A percentile compares a stretch with the other conserved stretches of the same genome.
phyloP scores from a whole-genome alignment of 2,797 vertebrate species.

The Uromys caudimaculatus region DNA sequence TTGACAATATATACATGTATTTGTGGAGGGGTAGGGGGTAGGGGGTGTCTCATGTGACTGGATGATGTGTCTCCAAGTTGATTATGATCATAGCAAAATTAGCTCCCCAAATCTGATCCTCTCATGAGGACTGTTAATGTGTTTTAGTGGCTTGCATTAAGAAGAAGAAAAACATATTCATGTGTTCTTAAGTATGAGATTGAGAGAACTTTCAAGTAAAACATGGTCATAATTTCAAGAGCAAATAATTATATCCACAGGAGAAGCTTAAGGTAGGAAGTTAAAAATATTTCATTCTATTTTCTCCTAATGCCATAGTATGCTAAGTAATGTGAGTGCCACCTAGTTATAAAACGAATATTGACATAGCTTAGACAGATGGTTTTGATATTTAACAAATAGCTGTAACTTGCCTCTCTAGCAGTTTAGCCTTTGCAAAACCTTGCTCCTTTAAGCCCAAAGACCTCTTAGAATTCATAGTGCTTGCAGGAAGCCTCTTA shows the following conservation, averaged over 20 bases:
- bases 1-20: neutral
- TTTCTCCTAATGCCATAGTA: neutral
- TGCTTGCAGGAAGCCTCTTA: neutral
- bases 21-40: neutral
- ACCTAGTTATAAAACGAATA: slow-evolving; percentile 17
- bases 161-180: neutral
- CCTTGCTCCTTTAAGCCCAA: neutral
- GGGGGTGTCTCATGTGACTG: neutral
- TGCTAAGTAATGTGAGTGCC: neutral
- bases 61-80: neutral
- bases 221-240: neutral
- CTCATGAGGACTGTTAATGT: neutral
- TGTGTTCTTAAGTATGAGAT: neutral
- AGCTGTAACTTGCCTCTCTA: neutral
- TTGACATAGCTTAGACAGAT: neutral
- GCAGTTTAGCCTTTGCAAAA: slow-evolving; percentile 9
- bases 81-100: neutral
- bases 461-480: slow-evolving; percentile 13
- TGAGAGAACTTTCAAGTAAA: neutral
- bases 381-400: neutral
- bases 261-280: neutral
- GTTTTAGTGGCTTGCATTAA: slow-evolving; percentile 27
- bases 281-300: neutral
- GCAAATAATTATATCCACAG: neutral
- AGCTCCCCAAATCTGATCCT: neutral